phyloP scores from a whole-genome alignment of 30 jellyfish, hydroid and myxozoan species.

The Rhopilema esculentum region DNA sequence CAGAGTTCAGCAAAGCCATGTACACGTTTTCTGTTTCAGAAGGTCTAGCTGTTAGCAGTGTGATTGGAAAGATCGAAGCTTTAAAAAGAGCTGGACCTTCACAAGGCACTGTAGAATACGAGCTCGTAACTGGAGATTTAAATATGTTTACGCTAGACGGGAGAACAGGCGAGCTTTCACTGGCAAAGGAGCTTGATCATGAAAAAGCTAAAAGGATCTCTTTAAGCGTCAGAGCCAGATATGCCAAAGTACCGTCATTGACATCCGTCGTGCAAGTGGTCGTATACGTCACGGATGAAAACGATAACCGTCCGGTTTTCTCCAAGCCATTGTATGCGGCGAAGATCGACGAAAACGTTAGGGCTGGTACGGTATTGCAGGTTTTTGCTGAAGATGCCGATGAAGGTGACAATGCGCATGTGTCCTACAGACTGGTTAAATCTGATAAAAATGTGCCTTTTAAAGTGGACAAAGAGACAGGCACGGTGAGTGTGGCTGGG shows the following conservation, averaged over 20 bases:
- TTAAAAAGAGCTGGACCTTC: conserved; percentile 17
- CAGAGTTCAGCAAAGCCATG: conserved; percentile 71
- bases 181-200: conserved; percentile 68
- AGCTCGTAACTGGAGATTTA: conserved; percentile 37
- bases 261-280: conserved; percentile 86
- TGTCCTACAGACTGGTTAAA: conserved; percentile 66
- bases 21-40: conserved; percentile 80
- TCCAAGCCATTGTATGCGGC: conserved; percentile 20
- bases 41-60: conserved; percentile 42
- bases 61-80: conserved; percentile 81
- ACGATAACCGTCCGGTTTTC: conserved; percentile 89
- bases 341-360: conserved; percentile 88
- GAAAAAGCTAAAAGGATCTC: conserved; percentile 69
- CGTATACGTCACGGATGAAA: conserved; percentile 78
- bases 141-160: conserved; percentile 23
- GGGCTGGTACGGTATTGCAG: conserved; percentile 87
- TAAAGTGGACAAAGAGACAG: conserved; percentile 72
- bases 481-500: conserved; percentile 78
- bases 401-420: conserved; percentile 79
- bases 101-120: conserved; percentile 39
- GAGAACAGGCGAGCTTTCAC: conserved; percentile 39
- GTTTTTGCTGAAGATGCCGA: conserved; percentile 90
- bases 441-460: conserved; percentile 69
- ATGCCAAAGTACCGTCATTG: conserved; percentile 70
- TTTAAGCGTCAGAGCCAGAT: conserved; percentile 81